phyloP scores from a whole-genome alignment of 2,888 invertebrate genomes.

The Drosophila monieri region DNA sequence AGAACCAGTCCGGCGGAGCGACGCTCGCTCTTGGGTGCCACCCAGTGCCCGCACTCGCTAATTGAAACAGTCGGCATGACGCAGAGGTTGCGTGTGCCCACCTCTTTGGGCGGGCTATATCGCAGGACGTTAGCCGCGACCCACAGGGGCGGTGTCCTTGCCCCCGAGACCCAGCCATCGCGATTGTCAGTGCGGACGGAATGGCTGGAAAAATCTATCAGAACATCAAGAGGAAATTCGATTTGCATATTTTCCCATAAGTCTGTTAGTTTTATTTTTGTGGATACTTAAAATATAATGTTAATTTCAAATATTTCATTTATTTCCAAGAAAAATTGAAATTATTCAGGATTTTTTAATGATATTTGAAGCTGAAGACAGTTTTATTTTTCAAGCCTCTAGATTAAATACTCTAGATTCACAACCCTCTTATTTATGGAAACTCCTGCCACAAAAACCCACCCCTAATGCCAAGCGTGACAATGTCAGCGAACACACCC shows the following conservation, averaged over 20 bases:
- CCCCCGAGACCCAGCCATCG: not conserved
- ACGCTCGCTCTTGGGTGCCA: conserved; percentile 48
- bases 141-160: conserved; percentile 60
- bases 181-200: conserved; percentile 6
- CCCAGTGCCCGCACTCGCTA: conserved; percentile 65
- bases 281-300: too few relatives aligned
- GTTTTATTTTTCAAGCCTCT: not conserved
- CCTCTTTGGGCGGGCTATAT: conserved; percentile 65
- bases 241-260: too few relatives aligned
- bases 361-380: not conserved
- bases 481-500: conserved; percentile 67
- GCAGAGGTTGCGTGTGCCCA: conserved; percentile 58
- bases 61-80: conserved; percentile 39
- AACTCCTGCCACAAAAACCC: conserved; percentile 57
- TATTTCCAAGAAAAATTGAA: too few relatives aligned
- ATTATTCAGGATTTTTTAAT: too few relatives aligned
- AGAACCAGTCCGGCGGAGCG: conserved; percentile 62
- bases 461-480: conserved; percentile 56
- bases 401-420: not conserved
- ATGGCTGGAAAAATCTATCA: not conserved
- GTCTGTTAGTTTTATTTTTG: too few relatives aligned
- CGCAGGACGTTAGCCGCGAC: conserved; percentile 40
- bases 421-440: conserved; percentile 1
- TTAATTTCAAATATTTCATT: too few relatives aligned
- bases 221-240: not conserved